Conservation (phyloP, 2,797 vertebrate species). For the Bovichtus variegatus region DNA sequence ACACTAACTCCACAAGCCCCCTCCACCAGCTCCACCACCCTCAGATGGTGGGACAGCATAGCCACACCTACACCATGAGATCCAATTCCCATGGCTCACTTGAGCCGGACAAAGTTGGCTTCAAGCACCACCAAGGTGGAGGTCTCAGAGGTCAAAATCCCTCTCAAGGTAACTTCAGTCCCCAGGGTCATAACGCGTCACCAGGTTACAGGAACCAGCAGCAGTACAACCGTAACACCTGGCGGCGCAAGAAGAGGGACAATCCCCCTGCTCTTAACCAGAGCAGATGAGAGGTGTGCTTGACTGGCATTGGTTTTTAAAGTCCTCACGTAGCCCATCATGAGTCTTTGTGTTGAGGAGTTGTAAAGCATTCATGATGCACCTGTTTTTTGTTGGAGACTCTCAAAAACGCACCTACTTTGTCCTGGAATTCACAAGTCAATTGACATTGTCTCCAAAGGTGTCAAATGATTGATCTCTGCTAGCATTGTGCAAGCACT, state of each 20-base stretch:
- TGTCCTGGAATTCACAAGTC: conserved; percentile 20
- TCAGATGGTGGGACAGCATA: conserved; percentile 74
- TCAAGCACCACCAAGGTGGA: conserved; percentile 75
- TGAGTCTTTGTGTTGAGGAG: conserved; percentile 5
- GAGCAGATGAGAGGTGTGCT: conserved; percentile 83
- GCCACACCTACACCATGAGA: conserved; percentile 73
- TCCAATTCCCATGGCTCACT: conserved; percentile 75
- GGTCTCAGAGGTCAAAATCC: conserved; percentile 53
- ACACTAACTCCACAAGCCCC: conserved; percentile 74
- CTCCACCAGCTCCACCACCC: conserved; percentile 79
- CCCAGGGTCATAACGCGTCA: conserved; percentile 74
- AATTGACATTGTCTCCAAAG: conserved; percentile 6
- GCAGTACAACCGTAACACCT: conserved; percentile 90
- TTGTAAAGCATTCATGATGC: conserved; percentile 13
- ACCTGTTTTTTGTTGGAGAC: neutral
- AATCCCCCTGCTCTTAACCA: conserved; percentile 86
- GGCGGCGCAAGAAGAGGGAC: conserved; percentile 90
- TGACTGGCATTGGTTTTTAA: neutral
- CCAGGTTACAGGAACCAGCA: conserved; percentile 87
- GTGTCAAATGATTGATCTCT: neutral
- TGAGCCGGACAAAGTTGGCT: conserved; percentile 79
- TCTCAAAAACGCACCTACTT: conserved; percentile 2
- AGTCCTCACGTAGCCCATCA: neutral
- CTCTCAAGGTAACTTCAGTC: conserved; percentile 65
- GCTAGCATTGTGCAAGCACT: conserved; percentile 5